A percentile compares a stretch with the other conserved stretches of the same genome.
Evolutionary conservation across 2,113 vertebrate species (phyloP).

Genomic region (Sorex araneus): DNA sequence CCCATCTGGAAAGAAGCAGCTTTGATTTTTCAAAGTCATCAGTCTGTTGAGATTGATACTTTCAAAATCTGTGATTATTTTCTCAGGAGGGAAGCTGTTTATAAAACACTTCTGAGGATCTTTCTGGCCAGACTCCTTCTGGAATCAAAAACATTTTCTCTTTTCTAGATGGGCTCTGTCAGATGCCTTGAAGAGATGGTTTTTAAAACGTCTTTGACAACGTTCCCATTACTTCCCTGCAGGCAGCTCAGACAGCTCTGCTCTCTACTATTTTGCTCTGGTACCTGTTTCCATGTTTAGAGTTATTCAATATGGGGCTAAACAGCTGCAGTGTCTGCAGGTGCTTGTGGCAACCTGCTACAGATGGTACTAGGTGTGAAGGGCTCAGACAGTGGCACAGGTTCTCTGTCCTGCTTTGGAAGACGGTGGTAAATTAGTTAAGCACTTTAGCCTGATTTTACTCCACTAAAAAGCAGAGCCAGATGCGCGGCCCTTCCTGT

Average conservation of each 20-base stretch:
- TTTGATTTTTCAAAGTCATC: conserved; percentile 63
- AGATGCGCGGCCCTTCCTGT: background rate
- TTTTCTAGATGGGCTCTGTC: background rate
- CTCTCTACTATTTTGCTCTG: background rate
- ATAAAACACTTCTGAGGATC: background rate
- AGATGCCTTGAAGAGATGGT: background rate
- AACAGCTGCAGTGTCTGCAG: conserved; percentile 52
- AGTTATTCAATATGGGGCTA: background rate
- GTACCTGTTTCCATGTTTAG: conserved; percentile 4
- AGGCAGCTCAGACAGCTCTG: background rate
- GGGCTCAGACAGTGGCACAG: rapidly evolving
- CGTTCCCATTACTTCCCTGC: background rate
- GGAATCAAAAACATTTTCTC: background rate
- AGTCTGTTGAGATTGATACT: background rate
- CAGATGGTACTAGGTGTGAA: background rate
- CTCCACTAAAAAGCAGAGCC: background rate
- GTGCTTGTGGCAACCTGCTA: background rate
- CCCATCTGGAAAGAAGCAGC: background rate
- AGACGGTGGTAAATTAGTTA: background rate
- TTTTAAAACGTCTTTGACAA: background rate
- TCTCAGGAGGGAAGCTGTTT: conserved; percentile 17
- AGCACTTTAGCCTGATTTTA: background rate
- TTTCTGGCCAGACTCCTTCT: background rate
- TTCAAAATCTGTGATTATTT: conserved; percentile 12
- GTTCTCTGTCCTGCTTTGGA: background rate